Evolutionary conservation across 2,797 vertebrate species (phyloP).

Genomic region (Periparus ater): DNA sequence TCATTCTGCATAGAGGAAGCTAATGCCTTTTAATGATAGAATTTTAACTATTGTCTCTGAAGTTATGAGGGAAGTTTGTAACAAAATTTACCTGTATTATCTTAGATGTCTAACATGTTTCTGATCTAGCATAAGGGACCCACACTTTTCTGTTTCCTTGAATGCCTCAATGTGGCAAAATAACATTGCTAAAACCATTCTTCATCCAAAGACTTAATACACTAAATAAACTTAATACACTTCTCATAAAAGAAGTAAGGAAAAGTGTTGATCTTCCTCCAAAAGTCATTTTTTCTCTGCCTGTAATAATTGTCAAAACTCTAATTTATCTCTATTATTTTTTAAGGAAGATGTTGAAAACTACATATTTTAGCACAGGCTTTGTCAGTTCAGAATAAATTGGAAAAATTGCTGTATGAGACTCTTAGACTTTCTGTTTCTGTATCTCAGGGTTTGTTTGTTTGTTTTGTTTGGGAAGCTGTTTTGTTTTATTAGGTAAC

Average conservation of each 20-base stretch:
- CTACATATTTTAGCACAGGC: accelerated
- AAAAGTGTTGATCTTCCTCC: neutral
- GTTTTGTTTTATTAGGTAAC: neutral
- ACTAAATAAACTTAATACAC: neutral
- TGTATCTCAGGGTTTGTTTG: neutral
- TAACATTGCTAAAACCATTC: neutral
- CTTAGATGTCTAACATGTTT: neutral
- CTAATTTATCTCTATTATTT: neutral
- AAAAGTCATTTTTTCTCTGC: neutral
- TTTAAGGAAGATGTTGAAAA: neutral
- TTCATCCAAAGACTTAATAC: neutral
- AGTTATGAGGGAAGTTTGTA: neutral
- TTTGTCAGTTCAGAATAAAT: neutral
- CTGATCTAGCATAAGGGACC: neutral
- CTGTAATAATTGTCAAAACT: neutral
- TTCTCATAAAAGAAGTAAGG: neutral
- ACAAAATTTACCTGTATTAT: neutral
- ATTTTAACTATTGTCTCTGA: neutral
- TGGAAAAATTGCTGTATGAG: neutral
- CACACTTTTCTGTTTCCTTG: neutral
- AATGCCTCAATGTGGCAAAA: neutral
- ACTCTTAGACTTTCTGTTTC: neutral
- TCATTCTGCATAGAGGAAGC: neutral
- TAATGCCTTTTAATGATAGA: neutral
- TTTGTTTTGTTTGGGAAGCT: neutral